Percentiles rank a stretch among this genome's conserved stretches.
Evolutionary conservation across 2,888 invertebrate genomes (phyloP).

Genomic region (Apamea crenata): DNA sequence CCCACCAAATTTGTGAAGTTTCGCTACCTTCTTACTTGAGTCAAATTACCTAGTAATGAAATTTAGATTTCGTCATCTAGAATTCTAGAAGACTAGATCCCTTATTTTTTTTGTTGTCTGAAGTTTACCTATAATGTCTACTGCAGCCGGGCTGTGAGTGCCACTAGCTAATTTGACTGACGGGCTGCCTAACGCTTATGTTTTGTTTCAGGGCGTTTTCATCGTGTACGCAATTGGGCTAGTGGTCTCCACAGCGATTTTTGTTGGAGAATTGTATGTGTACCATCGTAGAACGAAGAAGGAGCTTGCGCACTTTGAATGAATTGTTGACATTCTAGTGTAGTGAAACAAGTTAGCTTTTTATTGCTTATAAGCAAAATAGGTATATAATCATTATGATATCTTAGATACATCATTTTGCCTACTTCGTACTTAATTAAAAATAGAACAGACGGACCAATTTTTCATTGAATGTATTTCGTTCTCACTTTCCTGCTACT

Average conservation of each 20-base stretch:
- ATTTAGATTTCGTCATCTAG: background rate
- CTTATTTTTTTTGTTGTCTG: background rate
- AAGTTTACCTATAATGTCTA: too few species aligned
- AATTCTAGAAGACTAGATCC: background rate
- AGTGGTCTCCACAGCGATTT: constrained; percentile 68
- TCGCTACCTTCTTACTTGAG: too few species aligned
- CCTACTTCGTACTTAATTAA: background rate
- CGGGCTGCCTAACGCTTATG: constrained; percentile 2
- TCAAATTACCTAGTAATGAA: too few species aligned
- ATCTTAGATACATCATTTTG: background rate
- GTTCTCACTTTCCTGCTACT: background rate
- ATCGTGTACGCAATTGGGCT: constrained; percentile 77
- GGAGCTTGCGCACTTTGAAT: constrained; percentile 22
- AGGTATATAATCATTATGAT: background rate
- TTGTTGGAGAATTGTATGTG: constrained; percentile 72
- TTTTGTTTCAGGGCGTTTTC: constrained; percentile 81
- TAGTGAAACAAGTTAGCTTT: background rate
- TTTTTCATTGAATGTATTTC: background rate
- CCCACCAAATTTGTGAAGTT: background rate
- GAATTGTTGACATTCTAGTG: background rate
- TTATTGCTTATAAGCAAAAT: background rate
- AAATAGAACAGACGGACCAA: background rate
- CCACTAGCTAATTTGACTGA: background rate
- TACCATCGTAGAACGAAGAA: constrained; percentile 34
- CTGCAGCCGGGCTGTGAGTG: background rate